Conservation (phyloP, 2,113 vertebrate genomes). For the Tylochromis polylepis region DNA sequence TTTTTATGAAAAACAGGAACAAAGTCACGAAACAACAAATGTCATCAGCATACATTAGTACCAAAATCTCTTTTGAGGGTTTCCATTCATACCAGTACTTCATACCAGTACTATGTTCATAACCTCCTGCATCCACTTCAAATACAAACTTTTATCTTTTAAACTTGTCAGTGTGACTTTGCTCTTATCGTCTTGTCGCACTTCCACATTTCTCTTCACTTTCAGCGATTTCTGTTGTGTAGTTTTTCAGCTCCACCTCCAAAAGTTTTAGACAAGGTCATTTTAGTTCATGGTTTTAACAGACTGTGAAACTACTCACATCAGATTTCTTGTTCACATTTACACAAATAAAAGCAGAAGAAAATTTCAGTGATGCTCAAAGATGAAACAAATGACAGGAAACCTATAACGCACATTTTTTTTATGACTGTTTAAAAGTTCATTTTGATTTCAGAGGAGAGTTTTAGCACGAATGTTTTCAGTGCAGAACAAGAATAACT, state of each 20-base stretch:
- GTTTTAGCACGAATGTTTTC: background rate
- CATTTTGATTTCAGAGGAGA: too few relatives aligned
- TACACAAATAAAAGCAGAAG: background rate
- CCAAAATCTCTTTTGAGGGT: too few relatives aligned
- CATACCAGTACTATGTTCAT: too few relatives aligned
- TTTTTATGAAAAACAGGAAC: too few relatives aligned
- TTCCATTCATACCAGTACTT: too few relatives aligned
- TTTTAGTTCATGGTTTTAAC: rapidly evolving
- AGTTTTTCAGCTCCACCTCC: background rate
- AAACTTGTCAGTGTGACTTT: rapidly evolving
- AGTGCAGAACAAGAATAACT: background rate
- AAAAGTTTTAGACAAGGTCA: background rate
- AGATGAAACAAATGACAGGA: background rate
- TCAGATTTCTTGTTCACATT: rapidly evolving
- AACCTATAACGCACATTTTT: rapidly evolving
- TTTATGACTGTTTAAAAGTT: background rate
- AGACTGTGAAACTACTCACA: background rate
- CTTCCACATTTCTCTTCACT: background rate
- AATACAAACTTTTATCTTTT: rapidly evolving
- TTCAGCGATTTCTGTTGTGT: rapidly evolving
- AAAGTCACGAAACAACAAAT: too few relatives aligned
- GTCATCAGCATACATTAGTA: too few relatives aligned
- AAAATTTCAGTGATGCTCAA: background rate
- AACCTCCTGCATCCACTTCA: rapidly evolving
- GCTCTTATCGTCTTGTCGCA: background rate